phyloP scores from a whole-genome alignment of 2,797 vertebrate genomes.

The Bradypus variegatus region DNA sequence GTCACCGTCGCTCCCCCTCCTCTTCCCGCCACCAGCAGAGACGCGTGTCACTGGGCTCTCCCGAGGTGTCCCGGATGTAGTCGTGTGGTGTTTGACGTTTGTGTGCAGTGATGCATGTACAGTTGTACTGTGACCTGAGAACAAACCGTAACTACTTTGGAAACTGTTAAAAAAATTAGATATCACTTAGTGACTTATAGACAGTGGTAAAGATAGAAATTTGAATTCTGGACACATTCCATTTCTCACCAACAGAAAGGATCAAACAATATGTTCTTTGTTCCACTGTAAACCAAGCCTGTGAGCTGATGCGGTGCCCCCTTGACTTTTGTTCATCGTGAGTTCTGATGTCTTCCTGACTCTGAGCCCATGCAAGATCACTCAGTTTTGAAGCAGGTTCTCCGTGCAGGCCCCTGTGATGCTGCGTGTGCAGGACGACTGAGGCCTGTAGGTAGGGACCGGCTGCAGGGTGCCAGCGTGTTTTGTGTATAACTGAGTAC shows the following conservation, averaged over 20 bases:
- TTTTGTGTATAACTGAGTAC: not conserved
- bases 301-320: not conserved
- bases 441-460: not conserved
- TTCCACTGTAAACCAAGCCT: not conserved
- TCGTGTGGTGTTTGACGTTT: not conserved
- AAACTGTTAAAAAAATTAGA: not conserved
- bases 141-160: not conserved
- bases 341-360: conserved; percentile 16
- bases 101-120: conserved; percentile 45
- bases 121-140: not conserved
- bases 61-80: not conserved
- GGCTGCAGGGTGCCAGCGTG: not conserved
- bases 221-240: conserved; percentile 19
- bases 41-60: not conserved
- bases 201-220: not conserved
- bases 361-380: not conserved
- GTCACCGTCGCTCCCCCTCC: not conserved
- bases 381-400: not conserved
- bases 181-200: not conserved
- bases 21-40: not conserved
- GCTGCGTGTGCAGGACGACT: no score
- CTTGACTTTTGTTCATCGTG: not conserved
- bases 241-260: not conserved
- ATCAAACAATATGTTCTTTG: not conserved
- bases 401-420: not conserved